These are phyloP conservation scores for Odontesthes bonariensis DNA, from an alignment of 2,113 vertebrate species.

Conservation along the genomic window DNA sequence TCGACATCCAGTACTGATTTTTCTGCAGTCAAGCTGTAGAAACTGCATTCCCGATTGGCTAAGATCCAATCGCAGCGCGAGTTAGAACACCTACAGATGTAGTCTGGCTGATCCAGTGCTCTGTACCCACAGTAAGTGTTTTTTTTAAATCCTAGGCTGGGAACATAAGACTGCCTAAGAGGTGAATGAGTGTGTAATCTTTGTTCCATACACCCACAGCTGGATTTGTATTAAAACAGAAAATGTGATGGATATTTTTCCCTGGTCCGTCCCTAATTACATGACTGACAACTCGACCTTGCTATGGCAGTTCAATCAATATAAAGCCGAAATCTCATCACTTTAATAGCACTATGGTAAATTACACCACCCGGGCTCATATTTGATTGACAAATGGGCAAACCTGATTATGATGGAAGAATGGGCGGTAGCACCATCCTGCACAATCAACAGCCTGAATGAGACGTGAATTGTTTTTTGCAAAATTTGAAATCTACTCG, in stretches of 20 bases:
- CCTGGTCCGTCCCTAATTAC: slow-evolving; percentile 6
- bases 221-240: neutral
- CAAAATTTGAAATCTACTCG: slow-evolving; percentile 4
- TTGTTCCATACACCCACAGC: neutral
- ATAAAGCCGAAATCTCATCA: slow-evolving; percentile 56
- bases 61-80: neutral
- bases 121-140: neutral
- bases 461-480: slow-evolving; percentile 1
- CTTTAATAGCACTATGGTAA: slow-evolving; percentile 48
- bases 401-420: slow-evolving; percentile 42
- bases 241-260: neutral
- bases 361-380: slow-evolving; percentile 26
- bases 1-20: neutral
- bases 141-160: neutral
- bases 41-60: neutral
- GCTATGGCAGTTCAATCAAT: slow-evolving; percentile 7
- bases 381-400: slow-evolving; percentile 33
- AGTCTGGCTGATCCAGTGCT: neutral
- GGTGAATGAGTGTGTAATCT: neutral
- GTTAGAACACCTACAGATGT: neutral
- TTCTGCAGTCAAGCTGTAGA: neutral
- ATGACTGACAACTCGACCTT: neutral
- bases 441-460: slow-evolving; percentile 3
- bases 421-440: slow-evolving; percentile 1
- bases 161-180: neutral